Base-by-base conservation (phyloP, 1,140 invertebrate genomes). In the Bombus terrestris region DNA sequence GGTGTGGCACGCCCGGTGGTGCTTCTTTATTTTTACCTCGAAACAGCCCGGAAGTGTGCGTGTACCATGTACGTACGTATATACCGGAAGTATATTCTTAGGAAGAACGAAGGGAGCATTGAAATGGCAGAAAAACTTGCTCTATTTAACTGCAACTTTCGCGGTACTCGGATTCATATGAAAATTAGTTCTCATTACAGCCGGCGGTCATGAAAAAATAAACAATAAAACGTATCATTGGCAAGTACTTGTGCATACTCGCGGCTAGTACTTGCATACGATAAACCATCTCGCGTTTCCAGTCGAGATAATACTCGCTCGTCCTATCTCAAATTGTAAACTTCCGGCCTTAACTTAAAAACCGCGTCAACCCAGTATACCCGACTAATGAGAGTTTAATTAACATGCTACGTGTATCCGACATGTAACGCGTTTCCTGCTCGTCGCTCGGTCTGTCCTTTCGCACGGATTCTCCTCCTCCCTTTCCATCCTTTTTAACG, bases 301-400 rank as follows among this genome's bases (percentile, higher is more conserved):
- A 15, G 68, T n/a, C 25, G 25, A 41, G 32, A 73, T 86, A 73
- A 79, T 86, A 82, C 79, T 86, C 74, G 53, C 66, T 25, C 39
- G 32, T 79, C 22, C 25, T 39, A 39, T 13, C 39, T 4, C 35
- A 47, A 68, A 62, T 74, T 9, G 22, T 41, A 43, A 83, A 80
- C 62, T 66, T 81, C n/a, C 28, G 47, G 28, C 57, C 68, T 22
- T n/a, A 43, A 62, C 57, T 37, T 79, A 43, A 77, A 75, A 84
- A 87, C 64, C 47, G 41, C 77, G 39, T 66, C 74, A 28, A 6
- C 59, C 8, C 25, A 39, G 41, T 47, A 25, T 43, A 66, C 32
- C 25, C 59, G 57, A 32, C 47, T 88, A 88, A 88, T 72, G 81
- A 86, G 87, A 88, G 76, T 88, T 88, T 88, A 88, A 88, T 88